Conservation (phyloP, 1,140 invertebrate genomes). For the Luehdorfia chinensis region DNA sequence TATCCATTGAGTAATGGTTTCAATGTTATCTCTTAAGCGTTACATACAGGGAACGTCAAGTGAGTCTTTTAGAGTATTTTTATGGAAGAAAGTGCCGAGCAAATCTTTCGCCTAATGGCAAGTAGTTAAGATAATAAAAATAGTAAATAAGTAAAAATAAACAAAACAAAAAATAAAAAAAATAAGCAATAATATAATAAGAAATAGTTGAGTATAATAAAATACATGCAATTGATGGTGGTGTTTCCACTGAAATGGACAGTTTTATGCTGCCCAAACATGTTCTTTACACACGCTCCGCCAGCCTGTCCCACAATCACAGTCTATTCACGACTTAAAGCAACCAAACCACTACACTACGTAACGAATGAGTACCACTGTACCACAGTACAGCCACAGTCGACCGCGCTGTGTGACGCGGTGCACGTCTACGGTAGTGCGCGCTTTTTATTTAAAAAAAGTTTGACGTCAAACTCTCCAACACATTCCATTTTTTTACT, state of each 20-base stretch:
- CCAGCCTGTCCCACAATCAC: constrained; percentile 60
- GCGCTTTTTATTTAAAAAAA: constrained; percentile 26
- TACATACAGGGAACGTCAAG: too few species aligned
- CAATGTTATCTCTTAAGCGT: too few species aligned
- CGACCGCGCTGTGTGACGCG: constrained; percentile 59
- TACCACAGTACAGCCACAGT: constrained; percentile 62
- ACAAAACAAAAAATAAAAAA: too few species aligned
- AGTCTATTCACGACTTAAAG: constrained; percentile 46
- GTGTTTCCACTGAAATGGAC: constrained; percentile 27
- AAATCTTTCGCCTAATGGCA: too few species aligned
- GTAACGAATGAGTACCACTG: constrained; percentile 29
- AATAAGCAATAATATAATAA: too few species aligned
- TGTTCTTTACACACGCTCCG: constrained; percentile 60
- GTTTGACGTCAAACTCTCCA: constrained; percentile 32
- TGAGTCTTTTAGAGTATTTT: too few species aligned
- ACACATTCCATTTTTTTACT: constrained; percentile 32
- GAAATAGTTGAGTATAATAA: constrained; percentile 1
- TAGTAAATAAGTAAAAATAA: too few species aligned
- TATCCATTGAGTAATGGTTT: too few species aligned
- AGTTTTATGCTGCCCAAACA: constrained; percentile 45
- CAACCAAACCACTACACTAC: constrained; percentile 31
- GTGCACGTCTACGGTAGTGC: constrained; percentile 40
- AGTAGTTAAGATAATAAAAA: too few species aligned
- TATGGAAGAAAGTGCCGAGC: too few species aligned
- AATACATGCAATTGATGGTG: background rate